Conservation (phyloP, 2,797 vertebrate genomes). For the Artibeus lituratus region DNA sequence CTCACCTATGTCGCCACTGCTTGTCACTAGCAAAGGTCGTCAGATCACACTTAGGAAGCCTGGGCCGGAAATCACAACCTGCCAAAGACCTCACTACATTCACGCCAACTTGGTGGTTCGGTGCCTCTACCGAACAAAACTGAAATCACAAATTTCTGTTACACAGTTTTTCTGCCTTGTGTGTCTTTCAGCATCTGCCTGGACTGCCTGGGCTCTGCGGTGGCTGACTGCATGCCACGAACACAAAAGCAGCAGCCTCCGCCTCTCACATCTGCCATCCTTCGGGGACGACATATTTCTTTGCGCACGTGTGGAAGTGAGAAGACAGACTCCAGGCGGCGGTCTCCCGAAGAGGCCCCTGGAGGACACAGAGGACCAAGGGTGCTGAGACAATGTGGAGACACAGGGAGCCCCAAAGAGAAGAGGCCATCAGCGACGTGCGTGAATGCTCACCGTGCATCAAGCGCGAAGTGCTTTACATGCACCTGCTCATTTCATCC, state of each 20-base stretch:
- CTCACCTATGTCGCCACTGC: background rate
- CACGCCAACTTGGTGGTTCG: background rate
- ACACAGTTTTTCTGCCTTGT: background rate
- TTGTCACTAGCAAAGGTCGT: background rate
- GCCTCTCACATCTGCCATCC: background rate
- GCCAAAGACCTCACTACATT: background rate
- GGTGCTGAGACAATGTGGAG: background rate
- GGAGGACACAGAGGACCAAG: background rate
- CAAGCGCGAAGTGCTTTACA: background rate
- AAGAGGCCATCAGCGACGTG: too few species aligned
- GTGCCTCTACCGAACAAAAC: background rate
- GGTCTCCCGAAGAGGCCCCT: background rate
- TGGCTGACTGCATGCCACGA: background rate
- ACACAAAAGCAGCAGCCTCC: background rate
- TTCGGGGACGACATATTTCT: rapidly evolving
- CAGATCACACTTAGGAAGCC: background rate
- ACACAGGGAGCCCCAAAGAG: background rate
- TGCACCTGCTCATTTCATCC: background rate
- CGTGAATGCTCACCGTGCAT: rapidly evolving
- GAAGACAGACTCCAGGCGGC: background rate
- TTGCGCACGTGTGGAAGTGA: background rate
- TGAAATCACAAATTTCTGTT: background rate
- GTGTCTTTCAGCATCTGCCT: background rate
- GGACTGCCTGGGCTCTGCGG: background rate
- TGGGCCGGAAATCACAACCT: background rate